Base-by-base conservation (phyloP, 1,140 invertebrate genomes). In the Zaprionus davidi region DNA sequence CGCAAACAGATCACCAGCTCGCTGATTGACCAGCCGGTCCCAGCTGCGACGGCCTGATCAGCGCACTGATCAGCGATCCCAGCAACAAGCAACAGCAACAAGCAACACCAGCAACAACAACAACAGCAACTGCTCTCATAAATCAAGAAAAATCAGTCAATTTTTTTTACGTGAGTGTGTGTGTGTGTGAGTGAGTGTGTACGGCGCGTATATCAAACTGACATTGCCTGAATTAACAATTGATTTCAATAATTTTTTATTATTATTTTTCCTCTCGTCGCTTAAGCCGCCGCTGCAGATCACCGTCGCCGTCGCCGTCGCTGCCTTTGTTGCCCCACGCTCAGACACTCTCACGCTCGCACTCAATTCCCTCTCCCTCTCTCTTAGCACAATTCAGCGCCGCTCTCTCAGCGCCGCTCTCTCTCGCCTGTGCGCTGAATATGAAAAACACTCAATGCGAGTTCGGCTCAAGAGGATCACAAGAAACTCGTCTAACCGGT, bases 161-260 rank as follows among this genome's bases (percentile, higher is more conserved):
- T 87, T 88, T 88, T 86, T 86, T 86, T 83, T 87, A 66, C 76
- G 34, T 56, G 31, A 34, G 31, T 34, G 31, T 34, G 41, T 60
- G 17, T 26, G 44, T 63, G 57, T 66, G 59, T 66, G 36, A 78
- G 46, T 31, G 46, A 28, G 26, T 31, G 53, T 62, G 51, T 70
- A 63, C 53, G 46, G 59, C 60, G 77, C 65, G 67, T 83, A 60
- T 84, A 84, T 90, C 84, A 87, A 81, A 90, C 85, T 90, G 85
- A 84, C 85, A 90, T 87, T 88, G 84, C 71, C 85, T 90, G 84
- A 90, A 87, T 90, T 90, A 87, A 87, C 84, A 87, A 87, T 87
- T 87, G 85, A 87, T 87, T 87, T 87, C 85, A 87, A 90, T 87
- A 87, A 87, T 90, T 90, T 90, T 87, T 88, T 88, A 86, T 86